These are phyloP conservation scores for Rhagophthalmus giganteus DNA, from an alignment of 2,888 invertebrate species.

Conservation along the genomic window DNA sequence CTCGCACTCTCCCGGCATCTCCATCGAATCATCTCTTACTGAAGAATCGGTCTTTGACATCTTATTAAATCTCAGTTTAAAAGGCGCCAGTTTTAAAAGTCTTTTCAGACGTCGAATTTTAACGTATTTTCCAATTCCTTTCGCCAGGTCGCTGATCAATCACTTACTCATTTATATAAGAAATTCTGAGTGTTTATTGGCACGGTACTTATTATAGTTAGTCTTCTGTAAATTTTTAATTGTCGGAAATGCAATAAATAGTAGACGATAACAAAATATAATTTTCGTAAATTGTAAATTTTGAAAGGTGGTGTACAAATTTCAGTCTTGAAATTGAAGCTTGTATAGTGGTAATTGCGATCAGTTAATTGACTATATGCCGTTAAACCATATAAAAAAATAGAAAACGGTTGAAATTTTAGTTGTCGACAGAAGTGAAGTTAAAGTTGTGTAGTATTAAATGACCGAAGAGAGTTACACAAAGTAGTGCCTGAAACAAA, in stretches of 20 bases:
- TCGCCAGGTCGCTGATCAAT: constrained; percentile 14
- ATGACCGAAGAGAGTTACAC: too few species aligned
- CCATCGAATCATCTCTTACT: constrained; percentile 52
- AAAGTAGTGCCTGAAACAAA: too few species aligned
- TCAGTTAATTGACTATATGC: not conserved
- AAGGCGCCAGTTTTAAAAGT: constrained; percentile 52
- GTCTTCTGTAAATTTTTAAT: not conserved
- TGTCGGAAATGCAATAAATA: not conserved
- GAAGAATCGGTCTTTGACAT: constrained; percentile 56
- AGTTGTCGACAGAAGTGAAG: too few species aligned
- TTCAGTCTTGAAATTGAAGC: constrained; percentile 25
- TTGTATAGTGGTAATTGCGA: constrained; percentile 6
- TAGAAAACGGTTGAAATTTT: too few species aligned
- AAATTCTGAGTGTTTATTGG: not conserved
- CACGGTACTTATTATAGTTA: constrained; percentile 4
- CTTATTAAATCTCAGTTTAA: constrained; percentile 54
- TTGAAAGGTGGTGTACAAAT: constrained; percentile 12
- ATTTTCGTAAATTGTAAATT: constrained; percentile 8
- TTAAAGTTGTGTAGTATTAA: too few species aligned
- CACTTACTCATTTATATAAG: not conserved
- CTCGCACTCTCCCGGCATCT: constrained; percentile 50
- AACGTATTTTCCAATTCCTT: constrained; percentile 16
- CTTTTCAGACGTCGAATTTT: constrained; percentile 16
- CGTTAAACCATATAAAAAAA: too few species aligned
- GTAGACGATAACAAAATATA: constrained; percentile 17